Percentiles rank a stretch among this genome's conserved stretches.
Evolutionary conservation across 1,140 invertebrate species (phyloP).

Genomic region (Solenopsis fugax): DNA sequence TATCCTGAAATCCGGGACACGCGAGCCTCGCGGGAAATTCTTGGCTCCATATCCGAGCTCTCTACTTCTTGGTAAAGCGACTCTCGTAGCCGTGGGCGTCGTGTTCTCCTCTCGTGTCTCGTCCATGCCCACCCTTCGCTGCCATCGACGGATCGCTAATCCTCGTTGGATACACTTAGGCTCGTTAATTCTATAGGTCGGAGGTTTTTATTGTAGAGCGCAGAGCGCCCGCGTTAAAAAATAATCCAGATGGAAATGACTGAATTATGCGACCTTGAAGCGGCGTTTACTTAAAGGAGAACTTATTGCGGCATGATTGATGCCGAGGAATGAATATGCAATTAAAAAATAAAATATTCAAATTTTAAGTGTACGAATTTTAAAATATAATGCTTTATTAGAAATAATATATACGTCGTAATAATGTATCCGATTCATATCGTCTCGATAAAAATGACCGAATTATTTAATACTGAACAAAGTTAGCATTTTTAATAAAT

Average conservation of each 20-base stretch:
- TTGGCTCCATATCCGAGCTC: constrained; percentile 70
- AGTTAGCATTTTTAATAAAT: neutral
- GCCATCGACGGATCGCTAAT: constrained; percentile 55
- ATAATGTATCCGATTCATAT: neutral
- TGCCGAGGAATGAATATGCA: neutral
- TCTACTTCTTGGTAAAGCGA: constrained; percentile 82
- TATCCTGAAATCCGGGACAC: constrained; percentile 86
- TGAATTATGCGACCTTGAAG: neutral
- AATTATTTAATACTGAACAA: neutral
- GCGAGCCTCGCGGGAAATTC: constrained; percentile 86
- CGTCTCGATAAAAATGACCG: neutral
- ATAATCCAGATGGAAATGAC: neutral
- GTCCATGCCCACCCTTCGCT: constrained; percentile 67
- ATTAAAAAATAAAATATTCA: neutral
- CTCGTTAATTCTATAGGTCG: constrained; percentile 44
- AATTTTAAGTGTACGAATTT: neutral
- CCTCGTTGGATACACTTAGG: constrained; percentile 30
- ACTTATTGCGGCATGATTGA: neutral
- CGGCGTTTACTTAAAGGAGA: neutral
- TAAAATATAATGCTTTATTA: constrained; percentile 19
- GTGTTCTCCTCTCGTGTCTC: constrained; percentile 77
- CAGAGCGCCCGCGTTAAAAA: neutral
- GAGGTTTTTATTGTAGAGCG: constrained; percentile 35
- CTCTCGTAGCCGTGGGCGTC: constrained; percentile 76
- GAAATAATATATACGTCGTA: neutral